Evolutionary conservation across 2,888 invertebrate species (phyloP).

Genomic region (Pocota personata): DNA sequence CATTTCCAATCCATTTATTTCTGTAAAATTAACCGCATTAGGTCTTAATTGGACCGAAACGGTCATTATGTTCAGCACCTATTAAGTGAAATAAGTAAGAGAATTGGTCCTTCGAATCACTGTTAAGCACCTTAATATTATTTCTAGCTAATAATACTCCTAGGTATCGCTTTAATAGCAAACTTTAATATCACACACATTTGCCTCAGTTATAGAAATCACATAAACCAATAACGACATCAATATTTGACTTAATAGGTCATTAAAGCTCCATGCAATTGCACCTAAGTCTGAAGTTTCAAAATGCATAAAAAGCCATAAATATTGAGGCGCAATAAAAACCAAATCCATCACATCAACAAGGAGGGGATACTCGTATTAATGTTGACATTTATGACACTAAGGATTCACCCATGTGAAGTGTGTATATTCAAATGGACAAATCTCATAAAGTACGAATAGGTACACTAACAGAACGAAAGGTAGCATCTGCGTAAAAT

Average conservation of each 20-base stretch:
- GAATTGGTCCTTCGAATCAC: too few species aligned
- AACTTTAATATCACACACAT: neutral
- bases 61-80: too few species aligned
- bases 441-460: neutral
- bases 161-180: neutral
- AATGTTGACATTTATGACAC: constrained; percentile 14
- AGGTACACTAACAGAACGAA: neutral
- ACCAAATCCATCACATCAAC: neutral
- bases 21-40: too few species aligned
- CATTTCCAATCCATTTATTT: too few species aligned
- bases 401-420: neutral
- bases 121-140: too few species aligned
- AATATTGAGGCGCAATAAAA: constrained; percentile 18
- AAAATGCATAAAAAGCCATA: neutral
- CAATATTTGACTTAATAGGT: constrained; percentile 19
- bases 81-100: too few species aligned
- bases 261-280: constrained; percentile 15
- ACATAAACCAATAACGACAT: neutral
- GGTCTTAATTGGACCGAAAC: too few species aligned
- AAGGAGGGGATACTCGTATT: too few species aligned
- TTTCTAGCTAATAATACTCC: too few species aligned
- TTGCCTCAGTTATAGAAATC: neutral
- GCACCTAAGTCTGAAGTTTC: neutral
- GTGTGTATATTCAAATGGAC: neutral
- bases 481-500: neutral